These are phyloP conservation scores for Mactromeris polynyma DNA, from an alignment of 2,888 invertebrate genomes.

Conservation along the genomic window DNA sequence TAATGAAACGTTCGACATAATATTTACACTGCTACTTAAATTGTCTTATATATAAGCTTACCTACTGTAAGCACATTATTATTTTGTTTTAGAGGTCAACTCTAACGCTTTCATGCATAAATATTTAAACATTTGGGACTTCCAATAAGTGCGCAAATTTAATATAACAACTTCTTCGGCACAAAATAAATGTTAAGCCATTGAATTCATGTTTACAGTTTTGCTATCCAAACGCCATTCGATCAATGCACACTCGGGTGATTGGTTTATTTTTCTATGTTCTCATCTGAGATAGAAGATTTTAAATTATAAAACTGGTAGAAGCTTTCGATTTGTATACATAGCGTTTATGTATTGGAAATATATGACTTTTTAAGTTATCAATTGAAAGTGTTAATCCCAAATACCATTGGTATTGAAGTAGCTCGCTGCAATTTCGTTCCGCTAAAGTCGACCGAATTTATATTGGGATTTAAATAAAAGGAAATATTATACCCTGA, in stretches of 20 bases:
- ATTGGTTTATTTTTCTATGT: background rate
- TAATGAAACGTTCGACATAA: slow-evolving; percentile 5
- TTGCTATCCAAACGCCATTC: background rate
- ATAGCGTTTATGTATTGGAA: background rate
- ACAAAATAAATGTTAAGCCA: background rate
- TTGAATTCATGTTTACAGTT: background rate
- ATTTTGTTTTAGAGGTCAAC: background rate
- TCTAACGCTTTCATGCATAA: background rate
- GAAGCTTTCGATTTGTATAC: background rate
- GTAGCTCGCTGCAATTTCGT: background rate
- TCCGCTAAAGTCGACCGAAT: slow-evolving; percentile 17
- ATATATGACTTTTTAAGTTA: slow-evolving; percentile 10
- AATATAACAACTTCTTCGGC: background rate
- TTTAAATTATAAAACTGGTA: background rate
- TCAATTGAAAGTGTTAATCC: slow-evolving; percentile 35
- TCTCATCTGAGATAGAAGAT: background rate
- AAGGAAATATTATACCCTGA: slow-evolving; percentile 36
- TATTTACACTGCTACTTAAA: slow-evolving; percentile 39
- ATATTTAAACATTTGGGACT: background rate
- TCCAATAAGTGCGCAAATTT: background rate
- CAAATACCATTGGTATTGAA: slow-evolving; percentile 19
- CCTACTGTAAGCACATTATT: background rate
- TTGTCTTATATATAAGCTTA: background rate
- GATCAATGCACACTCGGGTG: background rate
- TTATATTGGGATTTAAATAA: slow-evolving; percentile 40